Base-by-base conservation (phyloP, 92 coral and sea anemone genomes). In the Palythoa grandis region DNA sequence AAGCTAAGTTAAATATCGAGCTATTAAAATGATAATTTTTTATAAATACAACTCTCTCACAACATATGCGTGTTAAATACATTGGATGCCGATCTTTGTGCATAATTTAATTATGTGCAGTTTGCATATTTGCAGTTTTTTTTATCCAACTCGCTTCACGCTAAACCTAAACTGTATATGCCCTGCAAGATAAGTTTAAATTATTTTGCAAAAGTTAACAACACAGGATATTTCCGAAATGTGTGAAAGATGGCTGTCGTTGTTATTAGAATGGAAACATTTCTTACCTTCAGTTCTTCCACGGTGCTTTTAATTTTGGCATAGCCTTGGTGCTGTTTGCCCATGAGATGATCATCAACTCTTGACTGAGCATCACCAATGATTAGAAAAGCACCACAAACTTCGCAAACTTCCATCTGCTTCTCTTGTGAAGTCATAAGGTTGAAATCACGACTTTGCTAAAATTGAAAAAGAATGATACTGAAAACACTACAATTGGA, bases 381-480 rank as follows among this genome's bases (percentile, higher is more conserved):
- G 71, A 96, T 96, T 12, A 96, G 95, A 74, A 96, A 96, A 7
- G 98, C 98, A 56, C 98, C 98, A 93, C 98, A 96, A 57, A 96
- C 98, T 71, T 95, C 98, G 75, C 98, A 96, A 4, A 96, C 98
- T 77, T 96, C 98, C 98, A 96, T 96, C 90, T 93, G 98, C 80
- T 96, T 96, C 89, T 96, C 98, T 73, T 96, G 98, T 35, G 98
- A 95, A 56, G 91, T 82, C 98, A 94, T 94, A 48, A 93, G 85
- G 87, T 87, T 94, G 14, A 86, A 71, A 65, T 94, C 98, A 16
- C 92, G 87, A 5, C 91, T 86, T 86, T 84, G 92, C 98, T 94
- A 70, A 4, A 82, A 71, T 74, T 20, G 22, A 35, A 52, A 70
- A 29, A 29, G 1, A 3, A 43, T 5, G 9, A 43, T 43, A 8